Base-by-base conservation (phyloP, 2,113 vertebrate species). In the Dryoscopus gambensis region DNA sequence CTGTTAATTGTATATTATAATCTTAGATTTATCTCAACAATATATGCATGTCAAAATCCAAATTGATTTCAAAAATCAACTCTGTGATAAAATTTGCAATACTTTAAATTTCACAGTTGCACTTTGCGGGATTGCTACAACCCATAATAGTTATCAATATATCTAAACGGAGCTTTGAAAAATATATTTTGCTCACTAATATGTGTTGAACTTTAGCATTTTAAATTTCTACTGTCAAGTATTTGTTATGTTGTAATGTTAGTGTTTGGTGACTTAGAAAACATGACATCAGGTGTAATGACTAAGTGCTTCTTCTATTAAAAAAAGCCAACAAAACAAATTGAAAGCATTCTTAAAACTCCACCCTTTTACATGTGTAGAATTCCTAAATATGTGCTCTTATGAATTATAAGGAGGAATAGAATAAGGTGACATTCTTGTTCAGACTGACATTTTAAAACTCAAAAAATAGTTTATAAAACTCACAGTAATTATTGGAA, bases 1-100 rank as follows among this genome's bases (percentile, higher is more conserved):
- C 77, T 65, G 90, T 95, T 91, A 97, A 95, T 95, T 94, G 79
- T 84, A 22, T 93, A 84, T 90, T 84, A 83, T 65, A 93, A 86
- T 74, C 56, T 86, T 62, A 87, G 81, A 88, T 55, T 84, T 95
- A 77, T 76, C 74, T 82, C 60, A 42, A n/a, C 47, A 83, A 37
- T 69, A 20, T 19, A 79, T 86, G 67, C 1, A 0, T 77, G 42
- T 85, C 78, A 91, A 78, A 93, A 84, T 87, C n/a, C 42, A 79
- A 76, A 92, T 39, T 90, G 76, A 85, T 91, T 85, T 91, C 76
- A 76, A 84, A 70, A 82, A 74, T 87, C 55, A 87, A 25, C 37
- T 89, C 59, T 68, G 17, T 30, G 71, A 42, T 64, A 50, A 90
- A 60, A 84, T 53, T 59, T 84, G 47, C 17, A 39, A 23, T 76